Base-by-base conservation (phyloP, 92 coral and sea anemone species). In the Palythoa grandiflora region DNA sequence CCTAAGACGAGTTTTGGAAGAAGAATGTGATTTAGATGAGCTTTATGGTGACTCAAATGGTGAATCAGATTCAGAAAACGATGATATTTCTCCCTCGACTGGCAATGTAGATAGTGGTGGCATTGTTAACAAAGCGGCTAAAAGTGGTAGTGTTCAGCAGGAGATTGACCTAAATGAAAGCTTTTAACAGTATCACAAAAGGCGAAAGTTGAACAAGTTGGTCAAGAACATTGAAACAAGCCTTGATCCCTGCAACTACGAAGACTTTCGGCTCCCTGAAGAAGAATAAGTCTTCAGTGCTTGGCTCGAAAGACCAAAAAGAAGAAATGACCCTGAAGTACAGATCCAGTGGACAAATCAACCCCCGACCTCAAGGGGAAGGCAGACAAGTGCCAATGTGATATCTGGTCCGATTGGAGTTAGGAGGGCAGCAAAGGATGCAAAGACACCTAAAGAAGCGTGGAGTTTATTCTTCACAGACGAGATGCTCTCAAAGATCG, bases 21-120 rank as follows among this genome's bases (percentile, higher is more conserved):
- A 54, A 54, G 61, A 54, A 54, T 54, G 61, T 54, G 61, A 54
- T 54, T 54, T 54, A 54, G 61, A 54, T 54, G 13, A 54, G 16
- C 13, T 54, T 54, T 54, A 54, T 54, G 61, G 61, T 54, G 13
- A 54, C 61, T 54, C 61, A 54, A 54, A 10, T 54, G 61, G 61
- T 54, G 61, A 54, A 54, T 39, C 77, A 6, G 77, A 72, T 14
- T 72, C 77, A 20, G 77, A 72, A 72, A 72, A 47, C 28, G 77
- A 72, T 6, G 54, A 72, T 73, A 39, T 73, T 38, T 73, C 28
- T 17, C 77, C 77, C 44, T 73, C 77, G 28, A 39, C 77, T 73
- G 52, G 51, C 77, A 39, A 48, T 73, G 77, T 48, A 14, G 20
- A 39, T 39, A 44, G n/a, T 38, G 77, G 19, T 73, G 77, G 53